These are phyloP conservation scores for Ispidina picta DNA, from an alignment of 2,797 vertebrate genomes.

Conservation along the genomic window DNA sequence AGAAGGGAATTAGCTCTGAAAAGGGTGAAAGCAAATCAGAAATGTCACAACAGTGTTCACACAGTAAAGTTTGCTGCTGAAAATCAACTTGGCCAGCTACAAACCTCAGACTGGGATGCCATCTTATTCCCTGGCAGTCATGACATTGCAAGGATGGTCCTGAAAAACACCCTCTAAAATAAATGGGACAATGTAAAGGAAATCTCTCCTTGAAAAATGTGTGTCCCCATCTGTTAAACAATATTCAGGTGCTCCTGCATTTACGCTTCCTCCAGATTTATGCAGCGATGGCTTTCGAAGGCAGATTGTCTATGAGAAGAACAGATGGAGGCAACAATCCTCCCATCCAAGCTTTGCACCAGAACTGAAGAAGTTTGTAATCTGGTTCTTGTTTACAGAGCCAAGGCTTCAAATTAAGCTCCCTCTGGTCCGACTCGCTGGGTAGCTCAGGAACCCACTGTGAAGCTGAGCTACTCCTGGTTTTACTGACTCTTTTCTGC, in stretches of 20 bases:
- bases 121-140: background rate
- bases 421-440: background rate
- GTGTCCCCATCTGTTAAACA: slow-evolving; percentile 46
- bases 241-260: slow-evolving; percentile 52
- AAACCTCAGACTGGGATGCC: background rate
- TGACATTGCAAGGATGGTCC: background rate
- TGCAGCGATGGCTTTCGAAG: slow-evolving; percentile 37
- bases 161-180: slow-evolving; percentile 22
- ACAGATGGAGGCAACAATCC: slow-evolving; percentile 55
- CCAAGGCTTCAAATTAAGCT: slow-evolving; percentile 34
- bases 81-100: background rate
- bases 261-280: slow-evolving; percentile 64
- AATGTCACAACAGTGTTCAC: background rate
- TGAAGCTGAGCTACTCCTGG: background rate
- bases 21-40: background rate
- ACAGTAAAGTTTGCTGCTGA: background rate
- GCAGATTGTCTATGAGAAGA: slow-evolving; percentile 63
- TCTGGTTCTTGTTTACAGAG: slow-evolving; percentile 50
- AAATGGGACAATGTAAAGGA: slow-evolving; percentile 22
- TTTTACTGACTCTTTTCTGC: background rate
- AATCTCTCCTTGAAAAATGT: slow-evolving; percentile 35
- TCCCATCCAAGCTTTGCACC: slow-evolving; percentile 40
- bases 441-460: background rate
- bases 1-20: background rate
- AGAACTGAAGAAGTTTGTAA: slow-evolving; percentile 49